Base-by-base conservation (phyloP, 2,888 invertebrate genomes). In the Habroteleia sp. region DNA sequence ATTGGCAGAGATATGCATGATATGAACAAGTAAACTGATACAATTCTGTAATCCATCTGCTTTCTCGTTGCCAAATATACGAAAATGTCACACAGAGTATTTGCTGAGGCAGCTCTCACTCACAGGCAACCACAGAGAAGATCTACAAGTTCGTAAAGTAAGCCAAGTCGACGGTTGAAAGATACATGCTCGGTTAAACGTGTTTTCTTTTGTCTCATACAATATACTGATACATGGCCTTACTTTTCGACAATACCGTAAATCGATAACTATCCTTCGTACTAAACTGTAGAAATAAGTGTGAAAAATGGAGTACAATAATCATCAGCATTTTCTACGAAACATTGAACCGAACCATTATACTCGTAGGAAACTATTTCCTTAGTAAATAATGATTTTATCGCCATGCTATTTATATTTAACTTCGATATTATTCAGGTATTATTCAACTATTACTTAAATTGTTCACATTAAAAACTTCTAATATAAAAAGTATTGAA, bases 51-150 rank as follows among this genome's bases (percentile, higher is more conserved):
- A 74, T 68, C 74, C 62, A 74, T 74, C 66, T 58, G 68, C 50
- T 63, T 63, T 17, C 63, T 63, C 62, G 27, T 50, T 74, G 68
- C 74, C 69, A 74, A 74, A 69, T 74, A 74, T 63, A 69, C 58
- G 69, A 74, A 74, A 68, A 69, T 68, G 68, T 66, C 66, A 46
- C 29, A 23, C 46, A 39, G 54, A 66, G 48, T 74, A 56, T 68
- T 68, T 74, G 68, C 68, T 74, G 68, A 68, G 68, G 62, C 68
- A 68, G 74, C 74, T 68, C 56, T 74, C 58, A 56, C 63, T 65
- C 56, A 35, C 48, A 56, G 50, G 16, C 66, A 60, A 13, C 42
- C 42, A 50, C 35, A 62, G 29, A 35, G 63, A 52, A 74, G 48
- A 52, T 54, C 37, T 66, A 62, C 60, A 62, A 66, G 46, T 63